These are phyloP conservation scores for Meloidogyne hapla DNA, from an alignment of 1,140 invertebrate species.

Conservation along the genomic window DNA sequence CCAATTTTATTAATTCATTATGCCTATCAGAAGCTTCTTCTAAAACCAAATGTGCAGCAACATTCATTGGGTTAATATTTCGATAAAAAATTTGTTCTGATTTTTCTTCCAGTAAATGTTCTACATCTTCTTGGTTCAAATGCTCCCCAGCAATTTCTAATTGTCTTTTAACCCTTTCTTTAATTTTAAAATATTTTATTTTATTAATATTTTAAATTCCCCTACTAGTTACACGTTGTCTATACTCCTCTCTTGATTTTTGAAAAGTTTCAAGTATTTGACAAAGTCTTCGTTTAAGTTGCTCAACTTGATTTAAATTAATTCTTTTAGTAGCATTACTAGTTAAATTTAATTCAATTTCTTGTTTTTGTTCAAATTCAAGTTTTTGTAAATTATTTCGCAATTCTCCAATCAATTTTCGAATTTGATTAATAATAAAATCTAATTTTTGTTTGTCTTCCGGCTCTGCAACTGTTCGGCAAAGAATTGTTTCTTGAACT, in stretches of 20 bases:
- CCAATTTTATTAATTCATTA: conserved; percentile 40
- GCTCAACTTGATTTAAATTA: conserved; percentile 46
- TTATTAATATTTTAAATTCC: background rate
- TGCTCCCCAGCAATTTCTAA: conserved; percentile 43
- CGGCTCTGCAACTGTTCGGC: conserved; percentile 6
- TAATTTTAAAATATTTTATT: background rate
- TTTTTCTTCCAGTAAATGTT: conserved; percentile 50
- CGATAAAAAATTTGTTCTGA: conserved; percentile 48
- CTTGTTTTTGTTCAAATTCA: conserved; percentile 23
- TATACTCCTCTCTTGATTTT: conserved; percentile 48
- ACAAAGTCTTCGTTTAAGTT: conserved; percentile 39
- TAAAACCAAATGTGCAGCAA: conserved; percentile 35
- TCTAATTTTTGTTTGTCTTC: conserved; percentile 41
- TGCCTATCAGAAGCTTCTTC: conserved; percentile 46
- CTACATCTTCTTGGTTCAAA: conserved; percentile 33
- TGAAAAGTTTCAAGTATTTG: conserved; percentile 42
- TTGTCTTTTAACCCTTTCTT: conserved; percentile 50
- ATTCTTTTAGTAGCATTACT: conserved; percentile 39
- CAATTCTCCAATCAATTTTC: conserved; percentile 32
- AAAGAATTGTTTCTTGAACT: conserved; percentile 21
- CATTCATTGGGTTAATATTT: conserved; percentile 38
- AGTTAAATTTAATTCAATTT: background rate
- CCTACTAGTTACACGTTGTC: conserved; percentile 46
- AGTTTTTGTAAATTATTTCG: conserved; percentile 37
- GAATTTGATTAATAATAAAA: conserved; percentile 46